Evolutionary conservation across 2,113 vertebrate genomes (phyloP).

Genomic region (Grantiella picta): DNA sequence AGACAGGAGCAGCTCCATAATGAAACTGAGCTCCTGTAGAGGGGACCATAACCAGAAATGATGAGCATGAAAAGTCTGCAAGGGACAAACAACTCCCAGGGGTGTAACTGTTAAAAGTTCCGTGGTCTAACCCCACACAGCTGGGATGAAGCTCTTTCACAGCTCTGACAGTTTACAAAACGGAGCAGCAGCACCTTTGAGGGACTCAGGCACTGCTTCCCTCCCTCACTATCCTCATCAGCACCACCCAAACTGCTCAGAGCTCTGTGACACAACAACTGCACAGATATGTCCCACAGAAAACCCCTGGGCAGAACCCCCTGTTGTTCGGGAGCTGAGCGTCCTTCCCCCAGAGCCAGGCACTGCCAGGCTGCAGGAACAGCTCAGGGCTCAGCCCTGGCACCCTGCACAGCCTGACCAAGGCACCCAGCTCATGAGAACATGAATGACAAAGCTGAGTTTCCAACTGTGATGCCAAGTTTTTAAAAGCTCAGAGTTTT

Average conservation of each 20-base stretch:
- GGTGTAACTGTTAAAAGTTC: rapidly evolving
- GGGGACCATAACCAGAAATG: rapidly evolving
- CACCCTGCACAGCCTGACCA: rapidly evolving
- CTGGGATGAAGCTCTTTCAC: rapidly evolving
- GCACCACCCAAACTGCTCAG: background rate
- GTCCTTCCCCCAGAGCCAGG: background rate
- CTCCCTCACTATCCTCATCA: rapidly evolving
- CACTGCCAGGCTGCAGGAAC: background rate
- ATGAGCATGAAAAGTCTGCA: rapidly evolving
- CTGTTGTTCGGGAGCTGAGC: rapidly evolving
- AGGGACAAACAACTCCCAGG: background rate
- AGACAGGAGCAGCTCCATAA: rapidly evolving
- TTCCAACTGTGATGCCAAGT: rapidly evolving
- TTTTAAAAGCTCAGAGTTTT: too few species aligned
- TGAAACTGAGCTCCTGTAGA: background rate
- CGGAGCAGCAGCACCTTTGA: rapidly evolving
- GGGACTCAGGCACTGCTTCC: rapidly evolving
- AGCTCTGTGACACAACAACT: rapidly evolving
- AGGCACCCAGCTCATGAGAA: rapidly evolving
- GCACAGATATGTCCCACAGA: background rate
- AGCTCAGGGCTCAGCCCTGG: background rate
- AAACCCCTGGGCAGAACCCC: background rate
- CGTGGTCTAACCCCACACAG: rapidly evolving
- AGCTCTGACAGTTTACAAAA: rapidly evolving
- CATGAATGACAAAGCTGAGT: rapidly evolving